Base-by-base conservation (phyloP, 30 jellyfish, hydroid and myxozoan species). In the Hydra vulgaris region DNA sequence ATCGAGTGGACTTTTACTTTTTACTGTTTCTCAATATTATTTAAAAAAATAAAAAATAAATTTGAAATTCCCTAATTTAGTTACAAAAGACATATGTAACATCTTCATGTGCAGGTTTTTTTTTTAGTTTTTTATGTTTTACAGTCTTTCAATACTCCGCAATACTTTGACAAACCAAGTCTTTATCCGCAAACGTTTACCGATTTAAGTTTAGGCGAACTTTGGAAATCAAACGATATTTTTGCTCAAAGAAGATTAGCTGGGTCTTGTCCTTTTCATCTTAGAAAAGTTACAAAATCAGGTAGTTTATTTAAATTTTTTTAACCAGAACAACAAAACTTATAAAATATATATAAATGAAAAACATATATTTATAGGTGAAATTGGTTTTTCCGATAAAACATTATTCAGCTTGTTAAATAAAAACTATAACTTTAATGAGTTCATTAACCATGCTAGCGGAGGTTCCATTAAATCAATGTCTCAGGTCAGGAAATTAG, bases 231-330 rank as follows among this genome's bases (percentile, higher is more conserved):
- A 17, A 96, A 92, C 52, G 84, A 79, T 27, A 27, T 55, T 1
- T 92, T 92, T 81, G 96, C 84, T 3, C 95, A 86, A 79, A 95
- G 84, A 74, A 83, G 98, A 72, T 71, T 92, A 87, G 98, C 98
- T 70, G 98, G 98, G 52, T 76, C 86, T 71, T 87, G 92, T 76
- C 98, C 98, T 7, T 87, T 92, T 93, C 85, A 85, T 22, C 76
- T 92, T 24, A 87, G 79, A 80, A 86, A 73, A 40, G 96, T 92
- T 80, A 78, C 79, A 8, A 27, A 66, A 22, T 0, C 23, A 15
- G 77, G 85, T 54, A 78, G 16, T 23, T 25, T 20, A 23, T 71
- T 17, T 15, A 15, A 1, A 68, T 68, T n/a, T n/a, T n/a, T n/a
- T n/a, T n/a, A n/a, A n/a, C n/a, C n/a, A n/a, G n/a, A n/a, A n/a